Evolutionary conservation across 2,113 vertebrate genomes (phyloP).

Genomic region (Piaya cayana): DNA sequence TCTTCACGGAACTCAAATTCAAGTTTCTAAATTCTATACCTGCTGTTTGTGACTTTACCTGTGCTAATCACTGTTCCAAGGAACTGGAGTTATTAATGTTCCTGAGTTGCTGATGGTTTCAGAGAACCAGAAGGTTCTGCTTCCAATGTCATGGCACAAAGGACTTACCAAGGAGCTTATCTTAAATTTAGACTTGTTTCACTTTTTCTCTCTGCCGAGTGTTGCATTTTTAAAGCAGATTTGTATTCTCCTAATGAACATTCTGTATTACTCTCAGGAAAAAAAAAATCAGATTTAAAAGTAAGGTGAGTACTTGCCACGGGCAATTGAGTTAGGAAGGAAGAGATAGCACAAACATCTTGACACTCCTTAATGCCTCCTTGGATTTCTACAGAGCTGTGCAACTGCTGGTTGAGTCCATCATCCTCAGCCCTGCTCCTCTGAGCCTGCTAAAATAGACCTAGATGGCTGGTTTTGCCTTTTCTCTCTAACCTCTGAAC

Average conservation of each 20-base stretch:
- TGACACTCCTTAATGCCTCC: background rate
- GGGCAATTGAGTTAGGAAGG: background rate
- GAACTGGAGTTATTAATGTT: background rate
- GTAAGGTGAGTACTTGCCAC: background rate
- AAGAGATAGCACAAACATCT: background rate
- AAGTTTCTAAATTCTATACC: background rate
- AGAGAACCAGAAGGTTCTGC: background rate
- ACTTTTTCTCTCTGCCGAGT: background rate
- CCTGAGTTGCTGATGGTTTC: background rate
- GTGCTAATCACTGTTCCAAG: background rate
- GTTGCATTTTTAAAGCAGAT: background rate
- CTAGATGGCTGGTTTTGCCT: background rate
- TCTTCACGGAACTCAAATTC: background rate
- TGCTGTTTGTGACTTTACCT: background rate
- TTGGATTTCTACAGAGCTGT: background rate
- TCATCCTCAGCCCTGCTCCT: background rate
- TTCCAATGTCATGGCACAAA: background rate
- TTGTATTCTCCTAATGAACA: background rate
- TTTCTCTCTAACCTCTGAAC: background rate
- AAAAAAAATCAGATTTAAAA: background rate
- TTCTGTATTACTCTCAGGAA: background rate
- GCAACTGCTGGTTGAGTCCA: background rate
- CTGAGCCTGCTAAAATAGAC: background rate
- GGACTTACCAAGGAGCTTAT: background rate
- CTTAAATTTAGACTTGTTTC: background rate